These are phyloP conservation scores for Xenus cinereus DNA, from an alignment of 2,113 vertebrate genomes.

Conservation along the genomic window DNA sequence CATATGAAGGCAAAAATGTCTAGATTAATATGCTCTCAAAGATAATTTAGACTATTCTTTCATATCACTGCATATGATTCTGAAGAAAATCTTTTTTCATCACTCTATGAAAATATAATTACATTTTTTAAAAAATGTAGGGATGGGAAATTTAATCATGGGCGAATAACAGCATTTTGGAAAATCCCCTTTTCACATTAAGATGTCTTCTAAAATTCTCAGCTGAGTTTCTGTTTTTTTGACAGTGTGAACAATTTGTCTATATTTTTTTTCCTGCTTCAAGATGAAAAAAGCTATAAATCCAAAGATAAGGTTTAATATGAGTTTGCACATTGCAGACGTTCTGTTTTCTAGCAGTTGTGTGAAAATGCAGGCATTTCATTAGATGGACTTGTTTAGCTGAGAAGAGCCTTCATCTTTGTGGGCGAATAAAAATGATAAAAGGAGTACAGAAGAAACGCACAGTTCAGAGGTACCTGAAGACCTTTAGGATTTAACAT, in stretches of 20 bases:
- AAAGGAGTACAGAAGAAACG: not conserved
- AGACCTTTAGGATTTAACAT: slow-evolving; percentile 42
- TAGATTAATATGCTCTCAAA: not conserved
- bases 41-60: not conserved
- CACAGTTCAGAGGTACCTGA: not conserved
- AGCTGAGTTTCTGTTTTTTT: not conserved
- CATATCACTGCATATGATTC: not conserved
- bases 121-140: not conserved
- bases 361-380: not conserved
- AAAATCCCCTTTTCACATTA: not conserved
- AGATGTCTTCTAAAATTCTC: not conserved
- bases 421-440: not conserved
- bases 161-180: not conserved
- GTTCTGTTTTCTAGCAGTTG: not conserved
- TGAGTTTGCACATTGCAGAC: not conserved
- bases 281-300: not conserved
- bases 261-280: not conserved
- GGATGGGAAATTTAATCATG: not conserved
- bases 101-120: not conserved
- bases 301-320: not conserved
- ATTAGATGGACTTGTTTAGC: not conserved
- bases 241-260: not conserved
- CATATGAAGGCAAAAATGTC: not conserved
- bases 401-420: not conserved
- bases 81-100: not conserved